Evolutionary conservation across 2,797 vertebrate genomes (phyloP).

Genomic region (Tapera naevia): DNA sequence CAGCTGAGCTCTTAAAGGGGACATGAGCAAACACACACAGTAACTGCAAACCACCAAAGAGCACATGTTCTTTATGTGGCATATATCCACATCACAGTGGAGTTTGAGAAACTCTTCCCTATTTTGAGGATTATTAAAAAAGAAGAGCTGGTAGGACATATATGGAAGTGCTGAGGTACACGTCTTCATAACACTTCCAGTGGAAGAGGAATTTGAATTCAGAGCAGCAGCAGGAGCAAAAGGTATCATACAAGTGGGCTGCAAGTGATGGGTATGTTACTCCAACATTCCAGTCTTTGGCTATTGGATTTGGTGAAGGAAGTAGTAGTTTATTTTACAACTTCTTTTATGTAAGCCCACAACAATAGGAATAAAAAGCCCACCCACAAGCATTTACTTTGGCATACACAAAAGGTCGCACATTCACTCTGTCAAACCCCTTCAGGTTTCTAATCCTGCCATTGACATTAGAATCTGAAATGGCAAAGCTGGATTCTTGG

Average conservation of each 20-base stretch:
- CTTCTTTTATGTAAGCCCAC: no score
- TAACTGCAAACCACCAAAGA: background rate
- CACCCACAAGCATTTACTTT: background rate
- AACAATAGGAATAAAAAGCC: background rate
- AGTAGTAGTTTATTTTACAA: background rate
- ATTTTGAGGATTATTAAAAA: background rate
- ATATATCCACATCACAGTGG: rapidly evolving
- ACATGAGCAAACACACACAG: rapidly evolving
- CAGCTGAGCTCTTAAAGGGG: rapidly evolving
- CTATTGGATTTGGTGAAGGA: background rate
- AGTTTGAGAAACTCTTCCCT: background rate
- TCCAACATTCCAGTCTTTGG: background rate
- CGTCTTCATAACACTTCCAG: background rate
- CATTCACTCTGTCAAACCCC: background rate
- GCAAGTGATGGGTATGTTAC: background rate
- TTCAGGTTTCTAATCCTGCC: background rate
- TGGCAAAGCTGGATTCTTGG: background rate
- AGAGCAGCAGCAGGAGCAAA: background rate
- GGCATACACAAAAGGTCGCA: background rate
- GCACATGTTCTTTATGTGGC: rapidly evolving
- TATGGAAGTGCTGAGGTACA: rapidly evolving
- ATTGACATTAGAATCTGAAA: background rate
- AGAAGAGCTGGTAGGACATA: background rate
- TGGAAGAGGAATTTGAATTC: background rate
- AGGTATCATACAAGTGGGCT: background rate